Evolutionary conservation across 2,797 vertebrate genomes (phyloP).

Genomic region (Hephaestus fuliginosus): DNA sequence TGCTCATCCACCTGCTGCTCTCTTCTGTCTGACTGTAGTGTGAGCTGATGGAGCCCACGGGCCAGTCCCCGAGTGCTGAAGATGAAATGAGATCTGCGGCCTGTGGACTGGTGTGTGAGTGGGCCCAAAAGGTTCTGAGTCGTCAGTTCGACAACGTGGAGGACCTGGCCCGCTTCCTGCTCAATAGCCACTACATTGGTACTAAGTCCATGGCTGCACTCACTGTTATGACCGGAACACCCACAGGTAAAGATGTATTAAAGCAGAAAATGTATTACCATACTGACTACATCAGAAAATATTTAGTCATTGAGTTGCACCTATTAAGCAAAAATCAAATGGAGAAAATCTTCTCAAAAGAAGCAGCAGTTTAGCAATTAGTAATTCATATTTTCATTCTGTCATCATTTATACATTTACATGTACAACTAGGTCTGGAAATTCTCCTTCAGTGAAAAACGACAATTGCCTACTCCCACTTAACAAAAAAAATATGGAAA

Average conservation of each 20-base stretch:
- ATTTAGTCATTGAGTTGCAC: not conserved
- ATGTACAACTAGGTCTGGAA: not conserved
- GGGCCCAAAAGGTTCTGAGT: conserved; percentile 99
- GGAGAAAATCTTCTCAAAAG: not conserved
- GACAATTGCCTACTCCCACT: not conserved
- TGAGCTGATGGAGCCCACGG: conserved; percentile 93
- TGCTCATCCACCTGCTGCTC: conserved; percentile 24
- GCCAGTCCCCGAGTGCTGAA: conserved; percentile 94
- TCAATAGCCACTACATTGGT: conserved; percentile 98
- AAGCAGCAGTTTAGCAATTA: not conserved
- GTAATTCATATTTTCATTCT: not conserved
- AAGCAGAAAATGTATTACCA: not conserved
- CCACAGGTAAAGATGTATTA: conserved; percentile 88
- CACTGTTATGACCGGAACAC: conserved; percentile 97
- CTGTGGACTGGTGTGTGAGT: conserved; percentile 97
- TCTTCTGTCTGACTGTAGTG: conserved; percentile 82
- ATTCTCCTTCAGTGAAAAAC: not conserved
- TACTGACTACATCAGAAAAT: not conserved
- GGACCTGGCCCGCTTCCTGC: conserved; percentile 97
- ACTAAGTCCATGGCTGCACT: conserved; percentile 98
- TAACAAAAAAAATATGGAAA: not conserved
- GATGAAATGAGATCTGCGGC: conserved; percentile 97
- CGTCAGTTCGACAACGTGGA: conserved; percentile 97
- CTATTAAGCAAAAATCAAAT: not conserved
- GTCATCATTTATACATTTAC: too few species aligned